Conservation (phyloP, 2,113 vertebrate genomes). For the Anas platyrhynchos region DNA sequence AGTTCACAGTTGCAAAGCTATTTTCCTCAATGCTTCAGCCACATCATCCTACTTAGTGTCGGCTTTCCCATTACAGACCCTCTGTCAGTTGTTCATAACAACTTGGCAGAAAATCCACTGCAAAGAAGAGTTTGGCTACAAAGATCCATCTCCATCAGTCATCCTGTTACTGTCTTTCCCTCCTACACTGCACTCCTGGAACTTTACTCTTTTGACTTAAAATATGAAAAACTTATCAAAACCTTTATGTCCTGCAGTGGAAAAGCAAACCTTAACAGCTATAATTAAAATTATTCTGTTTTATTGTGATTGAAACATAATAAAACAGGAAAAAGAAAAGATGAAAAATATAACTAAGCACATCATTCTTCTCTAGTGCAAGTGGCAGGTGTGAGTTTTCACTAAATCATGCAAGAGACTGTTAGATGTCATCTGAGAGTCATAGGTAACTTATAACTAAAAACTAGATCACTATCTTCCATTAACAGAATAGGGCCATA, state of each 20-base stretch:
- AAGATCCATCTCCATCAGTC: not conserved
- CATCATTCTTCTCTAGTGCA: not conserved
- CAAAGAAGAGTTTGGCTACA: not conserved
- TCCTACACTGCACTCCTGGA: not conserved
- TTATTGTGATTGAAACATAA: not conserved
- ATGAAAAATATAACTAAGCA: not conserved
- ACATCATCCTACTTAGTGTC: not conserved
- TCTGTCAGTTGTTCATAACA: not conserved
- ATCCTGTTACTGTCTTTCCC: not conserved
- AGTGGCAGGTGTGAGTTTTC: not conserved
- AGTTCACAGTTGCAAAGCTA: not conserved
- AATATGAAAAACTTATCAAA: not conserved
- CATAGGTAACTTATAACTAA: not conserved
- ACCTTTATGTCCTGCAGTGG: not conserved
- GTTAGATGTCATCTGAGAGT: not conserved
- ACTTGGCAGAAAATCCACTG: not conserved
- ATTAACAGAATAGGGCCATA: not conserved
- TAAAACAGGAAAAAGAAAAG: not conserved
- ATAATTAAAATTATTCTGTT: not conserved
- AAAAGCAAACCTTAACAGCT: not conserved
- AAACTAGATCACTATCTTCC: not conserved
- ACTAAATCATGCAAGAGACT: not conserved
- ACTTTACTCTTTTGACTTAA: rapidly evolving
- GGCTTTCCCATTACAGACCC: not conserved
- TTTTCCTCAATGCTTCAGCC: not conserved